phyloP scores from a whole-genome alignment of 2,113 vertebrate species.

The Litocranius walleri region DNA sequence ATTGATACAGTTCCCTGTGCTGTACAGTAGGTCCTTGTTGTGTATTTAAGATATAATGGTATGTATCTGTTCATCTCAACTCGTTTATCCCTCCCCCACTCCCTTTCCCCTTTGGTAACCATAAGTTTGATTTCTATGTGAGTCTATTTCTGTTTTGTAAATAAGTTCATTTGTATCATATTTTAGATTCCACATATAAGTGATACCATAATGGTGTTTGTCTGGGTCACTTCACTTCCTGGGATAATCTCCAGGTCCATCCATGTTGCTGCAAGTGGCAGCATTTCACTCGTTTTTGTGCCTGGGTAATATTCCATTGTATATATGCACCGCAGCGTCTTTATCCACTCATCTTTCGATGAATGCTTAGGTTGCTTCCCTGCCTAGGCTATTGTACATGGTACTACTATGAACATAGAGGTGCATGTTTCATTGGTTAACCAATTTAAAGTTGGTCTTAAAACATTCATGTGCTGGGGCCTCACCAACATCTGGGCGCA shows the following conservation, averaged over 20 bases:
- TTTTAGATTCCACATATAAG: neutral
- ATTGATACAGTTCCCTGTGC: neutral
- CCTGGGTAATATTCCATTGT: neutral
- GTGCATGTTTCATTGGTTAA: neutral
- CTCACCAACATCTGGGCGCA: neutral
- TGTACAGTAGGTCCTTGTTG: neutral
- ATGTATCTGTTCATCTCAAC: neutral
- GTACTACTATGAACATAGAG: neutral
- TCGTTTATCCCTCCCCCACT: neutral
- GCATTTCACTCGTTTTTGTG: neutral
- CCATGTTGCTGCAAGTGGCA: neutral
- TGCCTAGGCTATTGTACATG: neutral
- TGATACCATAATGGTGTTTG: neutral
- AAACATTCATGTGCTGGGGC: neutral
- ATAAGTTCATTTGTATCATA: neutral
- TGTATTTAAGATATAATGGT: neutral
- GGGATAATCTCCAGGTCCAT: neutral
- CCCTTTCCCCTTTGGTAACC: neutral
- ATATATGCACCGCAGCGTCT: neutral
- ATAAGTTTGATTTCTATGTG: neutral
- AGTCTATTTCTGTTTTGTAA: neutral
- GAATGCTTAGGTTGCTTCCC: neutral
- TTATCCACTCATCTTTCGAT: neutral
- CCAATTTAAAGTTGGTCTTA: neutral
- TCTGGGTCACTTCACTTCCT: neutral